Evolutionary conservation across 2,888 invertebrate species (phyloP), one percentile per base, ranked within the genome.

Genomic region (Chaetogeoica ovagalla): DNA sequence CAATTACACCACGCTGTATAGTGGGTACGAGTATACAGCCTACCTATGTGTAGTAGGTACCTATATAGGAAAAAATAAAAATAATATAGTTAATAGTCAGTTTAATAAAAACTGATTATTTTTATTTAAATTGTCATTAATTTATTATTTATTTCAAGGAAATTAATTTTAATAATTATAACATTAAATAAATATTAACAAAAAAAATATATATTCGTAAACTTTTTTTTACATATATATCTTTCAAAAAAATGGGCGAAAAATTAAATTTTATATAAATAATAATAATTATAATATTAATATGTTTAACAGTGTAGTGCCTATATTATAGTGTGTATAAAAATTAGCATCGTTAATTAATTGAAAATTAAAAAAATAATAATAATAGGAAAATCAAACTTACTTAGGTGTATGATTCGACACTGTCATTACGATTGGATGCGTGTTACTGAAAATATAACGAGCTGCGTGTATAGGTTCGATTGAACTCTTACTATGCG

Each of bases 391-490:
- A 37, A 63, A 63, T 63, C n/a, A 30, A 37, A 74, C 63, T 74
- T 63, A 74, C 73, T 17, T 30, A 7, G 15, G 30, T 21, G 19
- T 21, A 30, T 19, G 17, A 55, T 55, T 19, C 2, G 21, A 52
- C 21, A 21, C 52, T 55, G 37, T 63, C 52, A 55, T 63, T 55
- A 37, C 63, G 63, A 52, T n/a, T n/a, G n/a, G 55, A 30, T 62
- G n/a, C n/a, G 21, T 55, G 21, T 55, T 65, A 55, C 52, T 55
- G 73, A 52, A 74, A 55, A 55, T 74, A 39, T 37, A 13, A 57
- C 48, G 48, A 30, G 4, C 65, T 43, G 37, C 55, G 23, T n/a
- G n/a, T 59, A n/a, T 57, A 70, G n/a, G 17, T 70, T 75, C 8
- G 15, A n/a, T 43, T n/a, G 6, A 66, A 75, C 57, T 43, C n/a